Percentiles rank a stretch among this genome's conserved stretches.
phyloP scores from a whole-genome alignment of 2,888 invertebrate species.

The Cataglyphis altisquamis region DNA sequence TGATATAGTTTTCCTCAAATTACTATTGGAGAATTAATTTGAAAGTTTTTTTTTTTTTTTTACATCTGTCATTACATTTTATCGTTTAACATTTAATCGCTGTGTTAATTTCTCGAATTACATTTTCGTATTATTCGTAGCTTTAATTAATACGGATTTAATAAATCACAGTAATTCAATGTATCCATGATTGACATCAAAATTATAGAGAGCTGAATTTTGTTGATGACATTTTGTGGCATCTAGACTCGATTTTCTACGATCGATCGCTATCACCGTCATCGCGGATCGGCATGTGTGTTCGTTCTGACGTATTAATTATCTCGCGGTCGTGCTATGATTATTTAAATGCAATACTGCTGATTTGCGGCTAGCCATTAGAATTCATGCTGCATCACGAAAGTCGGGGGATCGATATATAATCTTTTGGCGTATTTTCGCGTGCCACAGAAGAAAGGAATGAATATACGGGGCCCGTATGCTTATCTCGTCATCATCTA shows the following conservation, averaged over 20 bases:
- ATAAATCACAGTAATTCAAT: not conserved
- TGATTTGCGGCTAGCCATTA: constrained; percentile 33
- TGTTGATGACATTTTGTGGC: not conserved
- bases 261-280: not conserved
- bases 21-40: not conserved
- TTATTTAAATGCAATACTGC: constrained; percentile 35
- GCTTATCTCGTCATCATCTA: constrained; percentile 52
- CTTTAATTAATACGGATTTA: constrained; percentile 11
- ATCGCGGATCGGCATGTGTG: not conserved
- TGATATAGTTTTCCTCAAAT: not conserved
- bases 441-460: constrained; percentile 43
- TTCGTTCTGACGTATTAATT: constrained; percentile 34
- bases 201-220: not conserved
- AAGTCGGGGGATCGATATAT: constrained; percentile 41
- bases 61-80: not conserved
- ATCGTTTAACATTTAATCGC: not conserved
- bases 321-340: constrained; percentile 27
- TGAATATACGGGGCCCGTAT: constrained; percentile 21
- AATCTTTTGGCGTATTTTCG: constrained; percentile 48
- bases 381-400: constrained; percentile 41
- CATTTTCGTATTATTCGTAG: not conserved
- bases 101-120: not conserved
- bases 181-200: not conserved
- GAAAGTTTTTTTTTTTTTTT: not conserved
- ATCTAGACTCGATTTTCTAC: not conserved